Evolutionary conservation across 2,888 invertebrate species (phyloP), one percentile per base, ranked within the genome.

Genomic region (Biston stratarius): DNA sequence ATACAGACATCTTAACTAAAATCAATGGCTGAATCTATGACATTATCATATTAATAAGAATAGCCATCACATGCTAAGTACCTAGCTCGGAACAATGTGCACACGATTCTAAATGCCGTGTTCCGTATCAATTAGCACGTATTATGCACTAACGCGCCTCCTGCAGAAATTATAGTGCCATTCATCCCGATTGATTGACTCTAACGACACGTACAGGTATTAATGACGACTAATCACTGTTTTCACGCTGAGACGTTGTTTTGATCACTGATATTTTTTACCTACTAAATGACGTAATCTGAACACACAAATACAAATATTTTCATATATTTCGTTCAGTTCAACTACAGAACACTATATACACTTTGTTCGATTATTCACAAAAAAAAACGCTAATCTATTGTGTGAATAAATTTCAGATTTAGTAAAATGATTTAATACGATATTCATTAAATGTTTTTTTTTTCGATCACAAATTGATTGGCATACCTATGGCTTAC

Each of bases 101-200:
- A 49, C 42, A 45, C 38, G 45, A 52, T 60, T 42, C 38, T 9
- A 9, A 34, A 24, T 47, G 61, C 44, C 40, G 51, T 49, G 59
- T 56, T 15, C 56, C 60, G 47, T 67, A 63, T 68, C 67, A 68
- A 68, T 64, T 63, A 64, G 44, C n/a, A 36, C 14, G 38, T 40
- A 36, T 63, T 51, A 63, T 55, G 47, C 52, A 58, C 40, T 24
- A 53, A 14, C 24, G 48, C 15, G 42, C 12, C 15, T 36, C 24
- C 49, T 24, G 60, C 47, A n/a, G 48, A 49, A 44, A 14, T 67
- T 61, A 67, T 34, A 45, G 61, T 58, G n/a, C 67, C 53, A 62
- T 62, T 49, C 48, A 49, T 62, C 62, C 59, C 42, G 52, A 58
- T 58, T 6, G 58, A 44, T 65, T 34, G 24, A 40, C 62, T n/a